Percentiles rank a stretch among this genome's conserved stretches.
These are phyloP conservation scores for Pithys albifrons DNA, from an alignment of 2,113 vertebrate genomes.

Conservation along the genomic window DNA sequence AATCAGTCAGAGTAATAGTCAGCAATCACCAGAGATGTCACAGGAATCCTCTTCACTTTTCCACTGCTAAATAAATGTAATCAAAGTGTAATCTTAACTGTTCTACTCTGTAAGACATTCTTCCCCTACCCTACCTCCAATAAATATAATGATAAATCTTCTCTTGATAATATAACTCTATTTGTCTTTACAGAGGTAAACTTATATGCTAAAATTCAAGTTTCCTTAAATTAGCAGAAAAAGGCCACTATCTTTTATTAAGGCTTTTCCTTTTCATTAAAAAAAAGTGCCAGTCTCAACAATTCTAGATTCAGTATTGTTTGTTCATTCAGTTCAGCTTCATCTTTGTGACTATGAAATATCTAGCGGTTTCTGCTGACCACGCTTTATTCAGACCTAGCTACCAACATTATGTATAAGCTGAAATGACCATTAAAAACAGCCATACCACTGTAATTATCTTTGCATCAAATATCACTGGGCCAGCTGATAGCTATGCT, in stretches of 20 bases:
- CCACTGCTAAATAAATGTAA: background rate
- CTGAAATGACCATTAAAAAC: background rate
- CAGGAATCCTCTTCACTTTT: background rate
- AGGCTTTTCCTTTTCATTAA: background rate
- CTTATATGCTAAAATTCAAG: background rate
- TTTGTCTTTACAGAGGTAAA: background rate
- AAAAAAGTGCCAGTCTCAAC: background rate
- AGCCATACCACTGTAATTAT: background rate
- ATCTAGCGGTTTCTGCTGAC: background rate
- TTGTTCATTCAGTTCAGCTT: background rate
- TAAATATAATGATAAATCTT: background rate
- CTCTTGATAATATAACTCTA: background rate
- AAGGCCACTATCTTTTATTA: background rate
- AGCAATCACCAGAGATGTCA: background rate
- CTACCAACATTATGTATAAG: background rate
- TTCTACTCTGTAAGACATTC: background rate
- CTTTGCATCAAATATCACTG: background rate
- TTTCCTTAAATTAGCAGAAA: background rate
- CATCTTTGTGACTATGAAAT: background rate
- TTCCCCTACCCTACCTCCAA: background rate
- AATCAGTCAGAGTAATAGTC: background rate
- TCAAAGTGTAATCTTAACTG: background rate
- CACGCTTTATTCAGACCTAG: background rate
- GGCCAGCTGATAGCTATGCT: background rate
- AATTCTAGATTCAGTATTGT: background rate